phyloP scores from a whole-genome alignment of 2,113 vertebrate species.

The Perognathus longimembris region DNA sequence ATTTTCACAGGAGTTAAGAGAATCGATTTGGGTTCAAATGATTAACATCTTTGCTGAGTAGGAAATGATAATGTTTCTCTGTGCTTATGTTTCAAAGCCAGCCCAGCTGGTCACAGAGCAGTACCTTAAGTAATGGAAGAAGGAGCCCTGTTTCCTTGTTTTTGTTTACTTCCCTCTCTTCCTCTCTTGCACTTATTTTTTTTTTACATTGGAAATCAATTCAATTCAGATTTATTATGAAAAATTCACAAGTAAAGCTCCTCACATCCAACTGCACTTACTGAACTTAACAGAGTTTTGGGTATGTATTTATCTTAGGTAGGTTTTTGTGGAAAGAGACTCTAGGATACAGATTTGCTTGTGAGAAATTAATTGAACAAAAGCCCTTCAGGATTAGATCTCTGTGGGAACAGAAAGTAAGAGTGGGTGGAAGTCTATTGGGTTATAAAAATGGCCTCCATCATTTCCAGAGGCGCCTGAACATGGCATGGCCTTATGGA shows the following conservation, averaged over 20 bases:
- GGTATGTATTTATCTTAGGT: neutral
- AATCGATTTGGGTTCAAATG: neutral
- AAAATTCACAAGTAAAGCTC: neutral
- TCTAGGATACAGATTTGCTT: slow-evolving; percentile 10
- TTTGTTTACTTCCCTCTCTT: neutral
- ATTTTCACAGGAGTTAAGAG: slow-evolving; percentile 33
- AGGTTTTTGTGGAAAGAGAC: neutral
- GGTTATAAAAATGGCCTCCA: neutral
- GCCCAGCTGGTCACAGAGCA: neutral
- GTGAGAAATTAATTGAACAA: neutral
- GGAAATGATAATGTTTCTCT: slow-evolving; percentile 5
- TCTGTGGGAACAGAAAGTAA: neutral
- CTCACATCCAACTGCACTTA: neutral
- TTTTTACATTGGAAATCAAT: slow-evolving; percentile 36
- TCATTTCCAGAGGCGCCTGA: neutral
- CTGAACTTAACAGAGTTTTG: neutral
- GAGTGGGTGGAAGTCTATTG: neutral
- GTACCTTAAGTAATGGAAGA: neutral
- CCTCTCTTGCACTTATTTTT: neutral
- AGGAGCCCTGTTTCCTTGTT: neutral
- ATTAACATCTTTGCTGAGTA: slow-evolving; percentile 33
- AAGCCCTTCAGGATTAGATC: neutral
- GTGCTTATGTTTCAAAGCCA: neutral
- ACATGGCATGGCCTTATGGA: neutral
- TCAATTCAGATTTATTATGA: slow-evolving; percentile 27